A percentile compares a stretch with the other conserved stretches of the same genome.
These are phyloP conservation scores for Drosophila barbarae DNA, from an alignment of 2,888 invertebrate genomes.

Conservation along the genomic window DNA sequence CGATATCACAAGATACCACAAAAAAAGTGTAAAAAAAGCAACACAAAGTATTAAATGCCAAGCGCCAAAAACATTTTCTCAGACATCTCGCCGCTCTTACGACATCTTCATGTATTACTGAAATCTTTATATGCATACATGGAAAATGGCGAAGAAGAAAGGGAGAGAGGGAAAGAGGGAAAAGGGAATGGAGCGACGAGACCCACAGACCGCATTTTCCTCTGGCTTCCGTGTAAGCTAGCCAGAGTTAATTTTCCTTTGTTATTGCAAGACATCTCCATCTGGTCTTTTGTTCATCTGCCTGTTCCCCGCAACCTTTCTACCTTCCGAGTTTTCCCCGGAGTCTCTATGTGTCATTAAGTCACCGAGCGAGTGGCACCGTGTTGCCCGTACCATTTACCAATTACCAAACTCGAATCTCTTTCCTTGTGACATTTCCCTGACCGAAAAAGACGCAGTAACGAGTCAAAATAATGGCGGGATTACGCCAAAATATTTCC, in stretches of 20 bases:
- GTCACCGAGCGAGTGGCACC: constrained; percentile 17
- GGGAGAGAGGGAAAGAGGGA: neutral
- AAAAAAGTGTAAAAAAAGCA: neutral
- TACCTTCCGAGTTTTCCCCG: constrained; percentile 2
- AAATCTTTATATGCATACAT: neutral
- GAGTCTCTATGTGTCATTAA: constrained; percentile 32
- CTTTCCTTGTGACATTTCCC: constrained; percentile 26
- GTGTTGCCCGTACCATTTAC: constrained; percentile 4
- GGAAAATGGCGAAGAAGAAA: neutral
- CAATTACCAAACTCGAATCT: constrained; percentile 6
- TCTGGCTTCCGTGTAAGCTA: constrained; percentile 31
- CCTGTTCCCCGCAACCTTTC: constrained; percentile 9
- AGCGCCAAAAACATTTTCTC: constrained; percentile 34
- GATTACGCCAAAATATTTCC: neutral
- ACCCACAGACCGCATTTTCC: constrained; percentile 45
- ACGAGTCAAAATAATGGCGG: constrained; percentile 15
- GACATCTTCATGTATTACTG: constrained; percentile 39
- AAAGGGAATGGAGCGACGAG: constrained; percentile 1
- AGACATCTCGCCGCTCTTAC: constrained; percentile 42
- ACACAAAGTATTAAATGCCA: neutral
- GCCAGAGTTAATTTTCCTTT: constrained; percentile 29
- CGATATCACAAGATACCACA: neutral
- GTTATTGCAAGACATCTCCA: constrained; percentile 33
- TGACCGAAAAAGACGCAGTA: neutral
- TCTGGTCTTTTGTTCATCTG: constrained; percentile 28